These are phyloP conservation scores for Fopius arisanus DNA, from an alignment of 1,140 invertebrate species.

Conservation along the genomic window DNA sequence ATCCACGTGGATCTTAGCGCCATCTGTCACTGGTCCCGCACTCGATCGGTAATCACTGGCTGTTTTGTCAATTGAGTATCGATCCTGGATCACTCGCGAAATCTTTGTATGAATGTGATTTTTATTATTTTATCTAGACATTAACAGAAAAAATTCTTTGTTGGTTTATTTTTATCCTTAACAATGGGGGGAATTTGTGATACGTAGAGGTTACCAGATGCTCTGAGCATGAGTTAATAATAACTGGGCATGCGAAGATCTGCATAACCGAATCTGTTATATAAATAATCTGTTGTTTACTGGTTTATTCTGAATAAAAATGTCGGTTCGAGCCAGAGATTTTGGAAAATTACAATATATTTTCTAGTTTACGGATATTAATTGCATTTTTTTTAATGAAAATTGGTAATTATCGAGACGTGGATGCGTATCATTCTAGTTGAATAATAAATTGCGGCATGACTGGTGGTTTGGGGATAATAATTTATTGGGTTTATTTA, in stretches of 20 bases:
- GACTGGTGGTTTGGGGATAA: too few relatives aligned
- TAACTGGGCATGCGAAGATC: neutral
- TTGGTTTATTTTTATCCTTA: too few relatives aligned
- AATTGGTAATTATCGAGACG: too few relatives aligned
- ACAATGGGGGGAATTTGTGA: too few relatives aligned
- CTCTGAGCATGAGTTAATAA: neutral
- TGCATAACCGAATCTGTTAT: constrained; percentile 18
- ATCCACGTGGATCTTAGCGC: constrained; percentile 1
- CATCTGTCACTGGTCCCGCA: neutral
- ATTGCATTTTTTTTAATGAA: too few relatives aligned
- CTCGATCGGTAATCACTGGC: neutral
- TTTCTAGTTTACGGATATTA: too few relatives aligned
- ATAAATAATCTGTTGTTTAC: constrained; percentile 23
- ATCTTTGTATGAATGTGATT: neutral
- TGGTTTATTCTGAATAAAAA: constrained; percentile 17
- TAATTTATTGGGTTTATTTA: too few relatives aligned
- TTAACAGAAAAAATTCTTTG: neutral
- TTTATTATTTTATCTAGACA: neutral
- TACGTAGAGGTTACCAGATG: too few relatives aligned
- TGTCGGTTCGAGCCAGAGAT: neutral
- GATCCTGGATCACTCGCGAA: neutral
- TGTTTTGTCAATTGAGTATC: neutral
- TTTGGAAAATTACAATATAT: too few relatives aligned
- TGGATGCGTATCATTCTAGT: too few relatives aligned
- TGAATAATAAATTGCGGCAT: too few relatives aligned